Percentiles rank a stretch among this genome's conserved stretches.
phyloP scores from a whole-genome alignment of 2,113 vertebrate species.

The Chloroceryle aenea region DNA sequence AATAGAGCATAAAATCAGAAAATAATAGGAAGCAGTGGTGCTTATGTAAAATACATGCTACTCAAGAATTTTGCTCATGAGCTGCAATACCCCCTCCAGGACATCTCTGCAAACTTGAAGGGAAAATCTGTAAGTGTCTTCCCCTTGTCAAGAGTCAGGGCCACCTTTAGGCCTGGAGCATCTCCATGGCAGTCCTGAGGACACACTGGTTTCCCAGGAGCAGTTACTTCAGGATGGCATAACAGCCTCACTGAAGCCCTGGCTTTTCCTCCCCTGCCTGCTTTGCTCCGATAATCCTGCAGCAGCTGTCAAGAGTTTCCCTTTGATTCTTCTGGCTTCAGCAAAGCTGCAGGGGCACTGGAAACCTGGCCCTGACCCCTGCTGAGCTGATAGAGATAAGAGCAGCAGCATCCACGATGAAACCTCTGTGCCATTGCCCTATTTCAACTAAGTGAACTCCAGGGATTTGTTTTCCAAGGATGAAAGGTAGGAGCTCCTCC shows the following conservation, averaged over 20 bases:
- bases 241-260: accelerated
- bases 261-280: neutral
- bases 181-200: accelerated
- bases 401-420: neutral
- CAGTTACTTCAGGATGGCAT: neutral
- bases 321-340: slow-evolving; percentile 18
- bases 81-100: neutral
- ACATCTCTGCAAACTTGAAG: neutral
- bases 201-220: neutral
- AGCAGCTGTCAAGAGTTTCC: neutral
- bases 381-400: slow-evolving; percentile 9
- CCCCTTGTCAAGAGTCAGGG: neutral
- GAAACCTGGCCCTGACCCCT: slow-evolving; percentile 20
- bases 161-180: neutral
- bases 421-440: neutral
- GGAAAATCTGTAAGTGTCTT: neutral
- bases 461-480: neutral
- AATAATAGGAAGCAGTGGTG: neutral
- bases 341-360: neutral
- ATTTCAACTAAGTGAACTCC: neutral
- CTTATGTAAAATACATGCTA: neutral
- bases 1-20: neutral
- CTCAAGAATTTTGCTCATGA: neutral
- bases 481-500: neutral
- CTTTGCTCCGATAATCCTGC: slow-evolving; percentile 17